A percentile compares a stretch with the other conserved stretches of the same genome.
Conservation (phyloP, 2,797 vertebrate genomes). For the Kryptolebias ocellatus region DNA sequence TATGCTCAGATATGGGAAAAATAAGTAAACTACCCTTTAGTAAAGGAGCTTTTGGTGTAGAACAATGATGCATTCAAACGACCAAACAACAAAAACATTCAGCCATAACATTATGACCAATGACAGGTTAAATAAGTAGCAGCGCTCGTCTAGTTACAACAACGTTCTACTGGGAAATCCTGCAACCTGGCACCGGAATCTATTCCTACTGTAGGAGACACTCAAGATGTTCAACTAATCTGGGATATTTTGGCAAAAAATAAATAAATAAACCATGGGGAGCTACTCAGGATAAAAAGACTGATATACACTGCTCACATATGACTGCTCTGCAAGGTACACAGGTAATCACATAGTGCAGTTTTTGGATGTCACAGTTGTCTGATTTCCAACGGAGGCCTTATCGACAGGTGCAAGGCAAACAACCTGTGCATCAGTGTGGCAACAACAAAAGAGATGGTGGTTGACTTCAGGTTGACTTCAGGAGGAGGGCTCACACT, state of each 20-base stretch:
- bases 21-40: no score
- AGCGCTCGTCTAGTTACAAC: not conserved
- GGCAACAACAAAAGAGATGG: no score
- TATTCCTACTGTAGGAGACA: not conserved
- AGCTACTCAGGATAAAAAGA: not conserved
- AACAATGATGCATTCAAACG: constrained; percentile 3
- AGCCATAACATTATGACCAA: constrained; percentile 11
- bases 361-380: no score
- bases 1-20: no score
- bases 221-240: not conserved
- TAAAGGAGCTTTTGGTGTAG: not conserved
- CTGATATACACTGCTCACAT: no score
- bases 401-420: no score
- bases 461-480: no score
- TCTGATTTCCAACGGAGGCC: no score
- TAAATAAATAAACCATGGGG: not conserved
- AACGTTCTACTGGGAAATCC: not conserved
- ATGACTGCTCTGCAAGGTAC: no score
- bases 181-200: constrained; percentile 1
- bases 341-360: no score
- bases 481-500: no score
- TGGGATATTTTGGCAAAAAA: not conserved
- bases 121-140: not conserved
- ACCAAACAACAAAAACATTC: constrained; percentile 11
- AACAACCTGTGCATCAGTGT: no score